These are phyloP conservation scores for Corapipo altera DNA, from an alignment of 2,113 vertebrate species.

Conservation along the genomic window DNA sequence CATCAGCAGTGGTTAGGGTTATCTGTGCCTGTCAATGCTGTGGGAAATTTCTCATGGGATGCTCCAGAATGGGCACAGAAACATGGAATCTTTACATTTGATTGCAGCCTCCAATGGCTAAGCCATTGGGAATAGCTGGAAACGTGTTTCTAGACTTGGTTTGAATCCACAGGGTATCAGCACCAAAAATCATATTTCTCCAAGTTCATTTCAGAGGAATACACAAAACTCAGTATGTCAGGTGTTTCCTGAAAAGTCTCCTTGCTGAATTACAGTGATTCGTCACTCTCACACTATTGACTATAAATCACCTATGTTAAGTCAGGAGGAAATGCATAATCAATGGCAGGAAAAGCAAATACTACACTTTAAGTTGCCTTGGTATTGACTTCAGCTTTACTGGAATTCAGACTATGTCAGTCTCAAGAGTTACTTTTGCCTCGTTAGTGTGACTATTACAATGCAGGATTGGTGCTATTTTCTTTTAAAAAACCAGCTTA, in stretches of 20 bases:
- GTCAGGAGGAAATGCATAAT: neutral
- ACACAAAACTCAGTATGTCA: neutral
- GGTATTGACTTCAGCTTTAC: neutral
- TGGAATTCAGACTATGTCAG: neutral
- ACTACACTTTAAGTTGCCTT: neutral
- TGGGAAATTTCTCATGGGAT: neutral
- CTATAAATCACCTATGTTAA: neutral
- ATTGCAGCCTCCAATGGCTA: neutral
- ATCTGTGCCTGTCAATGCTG: neutral
- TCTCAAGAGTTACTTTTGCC: neutral
- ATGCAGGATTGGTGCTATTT: neutral
- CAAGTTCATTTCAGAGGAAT: neutral
- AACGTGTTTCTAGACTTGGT: neutral
- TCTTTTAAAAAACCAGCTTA: neutral
- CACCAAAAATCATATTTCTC: neutral
- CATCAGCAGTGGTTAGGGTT: neutral
- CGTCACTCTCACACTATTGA: neutral
- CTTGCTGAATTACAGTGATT: neutral
- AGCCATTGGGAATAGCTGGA: neutral
- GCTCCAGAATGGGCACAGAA: neutral
- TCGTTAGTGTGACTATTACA: neutral
- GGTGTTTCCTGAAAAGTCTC: neutral
- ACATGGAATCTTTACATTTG: neutral
- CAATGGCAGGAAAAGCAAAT: slow-evolving; percentile 22
- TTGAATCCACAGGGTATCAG: neutral